Percentiles rank a stretch among this genome's conserved stretches.
These are phyloP conservation scores for Matsumyia berberina DNA, from an alignment of 2,888 invertebrate genomes.

Conservation along the genomic window DNA sequence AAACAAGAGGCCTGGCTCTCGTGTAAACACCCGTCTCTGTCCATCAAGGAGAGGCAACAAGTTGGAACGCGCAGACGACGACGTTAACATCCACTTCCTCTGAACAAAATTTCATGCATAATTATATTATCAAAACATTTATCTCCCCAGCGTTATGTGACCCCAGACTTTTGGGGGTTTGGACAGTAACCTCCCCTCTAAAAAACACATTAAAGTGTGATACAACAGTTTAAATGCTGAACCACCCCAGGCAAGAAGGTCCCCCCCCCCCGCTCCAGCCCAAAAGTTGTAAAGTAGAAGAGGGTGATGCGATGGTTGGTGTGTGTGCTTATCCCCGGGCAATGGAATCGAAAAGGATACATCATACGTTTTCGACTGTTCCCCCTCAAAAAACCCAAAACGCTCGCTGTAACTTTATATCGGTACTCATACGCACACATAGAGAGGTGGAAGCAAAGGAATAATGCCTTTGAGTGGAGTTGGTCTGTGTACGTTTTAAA, in stretches of 20 bases:
- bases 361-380: conserved; percentile 64
- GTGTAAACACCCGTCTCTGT: conserved; percentile 33
- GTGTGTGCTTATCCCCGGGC: conserved; percentile 67
- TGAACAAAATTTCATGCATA: conserved; percentile 69
- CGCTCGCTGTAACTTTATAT: conserved; percentile 41
- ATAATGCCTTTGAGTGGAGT: conserved; percentile 45
- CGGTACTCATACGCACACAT: conserved; percentile 23
- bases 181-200: conserved; percentile 59
- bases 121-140: conserved; percentile 76
- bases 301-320: conserved; percentile 37
- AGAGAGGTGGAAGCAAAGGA: conserved; percentile 13
- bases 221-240: conserved; percentile 76
- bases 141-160: conserved; percentile 70
- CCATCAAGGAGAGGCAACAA: conserved; percentile 63
- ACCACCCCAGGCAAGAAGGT: conserved; percentile 60
- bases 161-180: conserved; percentile 60
- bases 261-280: conserved; percentile 16
- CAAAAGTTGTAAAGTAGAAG: conserved; percentile 67
- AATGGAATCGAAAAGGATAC: conserved; percentile 71
- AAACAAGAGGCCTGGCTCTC: conserved; percentile 17
- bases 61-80: conserved; percentile 58
- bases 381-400: conserved; percentile 21
- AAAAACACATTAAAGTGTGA: conserved; percentile 75
- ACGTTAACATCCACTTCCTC: conserved; percentile 14
- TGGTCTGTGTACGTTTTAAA: conserved; percentile 46